Base-by-base conservation (phyloP, 2,888 invertebrate species). In the Phania funesta region DNA sequence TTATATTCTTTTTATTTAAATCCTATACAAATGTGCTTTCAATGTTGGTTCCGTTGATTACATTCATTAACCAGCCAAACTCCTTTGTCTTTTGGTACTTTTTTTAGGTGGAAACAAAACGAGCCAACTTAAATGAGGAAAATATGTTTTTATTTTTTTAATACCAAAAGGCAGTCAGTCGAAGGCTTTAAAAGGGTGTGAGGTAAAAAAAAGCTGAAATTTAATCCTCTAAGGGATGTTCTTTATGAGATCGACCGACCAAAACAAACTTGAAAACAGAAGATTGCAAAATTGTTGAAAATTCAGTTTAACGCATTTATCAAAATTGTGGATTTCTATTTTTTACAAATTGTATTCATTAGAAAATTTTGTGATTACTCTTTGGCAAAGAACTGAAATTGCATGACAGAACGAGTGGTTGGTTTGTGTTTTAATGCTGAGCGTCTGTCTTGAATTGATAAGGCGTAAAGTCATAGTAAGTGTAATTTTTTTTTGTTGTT, bases 381-480 rank as follows among this genome's bases (percentile, higher is more conserved):
- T n/a, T 13, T 44, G n/a, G 22, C 9, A 52, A 20, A 46, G 24
- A 11, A 35, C 38, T 16, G 9, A 32, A 29, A 71, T n/a, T 70
- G 26, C 9, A 26, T 38, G 20, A 24, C 13, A 26, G 20, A 70
- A 26, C 11, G 56, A 29, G 48, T 56, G 48, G 48, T 41, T 1
- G 41, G 3, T n/a, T n/a, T 1, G 7, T 5, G 16, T 75, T 71
- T 73, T 50, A 84, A 83, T 76, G 56, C 65, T 52, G 9, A 84
- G 50, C 73, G 83, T 79, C 84, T 84, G 84, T 67, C 83, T 79
- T 60, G 65, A 76, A 84, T 80, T 83, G 84, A 84, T 84, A 84
- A 84, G 83, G 48, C 68, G 65, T 65, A 70, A 78, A 58, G 74
- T 70, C 70, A 75, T 68, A 74, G 62, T 68, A 68, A 74, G 76